Conservation (phyloP, 2,113 vertebrate species). For the Sapajus apella region DNA sequence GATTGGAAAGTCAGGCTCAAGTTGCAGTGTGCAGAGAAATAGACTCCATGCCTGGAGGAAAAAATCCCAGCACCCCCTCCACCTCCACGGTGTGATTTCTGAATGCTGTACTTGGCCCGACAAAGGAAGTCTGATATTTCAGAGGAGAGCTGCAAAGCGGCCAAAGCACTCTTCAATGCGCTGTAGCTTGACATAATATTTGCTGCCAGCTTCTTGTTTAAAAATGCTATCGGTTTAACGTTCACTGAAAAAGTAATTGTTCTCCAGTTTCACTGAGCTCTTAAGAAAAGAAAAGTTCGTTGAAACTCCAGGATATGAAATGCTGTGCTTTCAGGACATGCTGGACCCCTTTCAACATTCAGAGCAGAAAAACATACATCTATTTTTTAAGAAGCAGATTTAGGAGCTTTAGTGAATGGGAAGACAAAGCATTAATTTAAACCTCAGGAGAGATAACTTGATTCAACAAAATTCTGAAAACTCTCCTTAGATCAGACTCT, state of each 20-base stretch:
- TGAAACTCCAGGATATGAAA: conserved; percentile 63
- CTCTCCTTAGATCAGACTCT: not conserved
- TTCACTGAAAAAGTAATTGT: conserved; percentile 77
- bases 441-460: conserved; percentile 6
- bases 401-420: not conserved
- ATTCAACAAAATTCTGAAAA: conserved; percentile 19
- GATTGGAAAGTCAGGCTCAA: not conserved
- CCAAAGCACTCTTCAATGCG: conserved; percentile 64
- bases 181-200: conserved; percentile 57
- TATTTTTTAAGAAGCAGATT: conserved; percentile 65
- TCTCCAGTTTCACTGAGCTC: conserved; percentile 67
- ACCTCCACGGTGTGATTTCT: conserved; percentile 62
- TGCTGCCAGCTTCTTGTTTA: conserved; percentile 72
- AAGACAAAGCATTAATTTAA: conserved; percentile 58
- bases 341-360: conserved; percentile 68
- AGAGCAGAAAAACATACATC: conserved; percentile 63
- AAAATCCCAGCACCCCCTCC: conserved; percentile 14
- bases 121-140: conserved; percentile 70
- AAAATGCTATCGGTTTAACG: conserved; percentile 76
- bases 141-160: conserved; percentile 75
- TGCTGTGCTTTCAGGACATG: conserved; percentile 62
- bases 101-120: conserved; percentile 80
- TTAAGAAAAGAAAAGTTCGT: conserved; percentile 41
- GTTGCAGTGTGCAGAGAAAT: not conserved
- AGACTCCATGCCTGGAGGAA: not conserved